Evolutionary conservation across 2,888 invertebrate genomes (phyloP).

Genomic region (Tribolium freemani): DNA sequence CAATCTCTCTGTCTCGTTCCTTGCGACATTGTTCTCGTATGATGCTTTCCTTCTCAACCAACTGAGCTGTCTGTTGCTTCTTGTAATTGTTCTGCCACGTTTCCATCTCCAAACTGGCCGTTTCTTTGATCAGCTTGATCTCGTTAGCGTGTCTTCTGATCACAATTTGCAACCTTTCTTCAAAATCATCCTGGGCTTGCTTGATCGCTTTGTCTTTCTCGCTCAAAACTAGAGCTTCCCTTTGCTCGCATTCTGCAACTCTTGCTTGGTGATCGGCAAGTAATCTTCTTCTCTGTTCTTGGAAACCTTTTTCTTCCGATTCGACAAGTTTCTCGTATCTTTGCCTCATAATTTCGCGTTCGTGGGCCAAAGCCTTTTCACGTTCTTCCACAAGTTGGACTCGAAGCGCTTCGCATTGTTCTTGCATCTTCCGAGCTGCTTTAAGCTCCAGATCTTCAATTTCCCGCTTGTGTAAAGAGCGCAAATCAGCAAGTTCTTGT

Average conservation of each 20-base stretch:
- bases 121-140: slow-evolving; percentile 72
- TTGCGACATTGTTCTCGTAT: slow-evolving; percentile 79
- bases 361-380: slow-evolving; percentile 74
- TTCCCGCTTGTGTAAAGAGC: slow-evolving; percentile 77
- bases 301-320: slow-evolving; percentile 71
- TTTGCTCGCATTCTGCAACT: slow-evolving; percentile 68
- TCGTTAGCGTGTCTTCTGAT: slow-evolving; percentile 70
- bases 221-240: slow-evolving; percentile 65
- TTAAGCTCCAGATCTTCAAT: slow-evolving; percentile 76
- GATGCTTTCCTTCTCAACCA: slow-evolving; percentile 77
- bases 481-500: slow-evolving; percentile 78
- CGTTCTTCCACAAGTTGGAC: slow-evolving; percentile 75
- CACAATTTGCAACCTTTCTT: slow-evolving; percentile 69
- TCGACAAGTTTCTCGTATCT: slow-evolving; percentile 72
- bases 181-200: slow-evolving; percentile 69
- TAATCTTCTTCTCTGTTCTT: slow-evolving; percentile 71
- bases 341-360: slow-evolving; percentile 73
- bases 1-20: slow-evolving; percentile 85
- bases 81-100: slow-evolving; percentile 76
- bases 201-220: slow-evolving; percentile 70
- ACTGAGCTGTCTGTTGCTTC: slow-evolving; percentile 73
- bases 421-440: slow-evolving; percentile 74
- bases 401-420: slow-evolving; percentile 73
- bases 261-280: slow-evolving; percentile 68
- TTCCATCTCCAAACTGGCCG: slow-evolving; percentile 75